These are phyloP conservation scores for Tiphia femorata DNA, from an alignment of 2,888 invertebrate species.

Conservation along the genomic window DNA sequence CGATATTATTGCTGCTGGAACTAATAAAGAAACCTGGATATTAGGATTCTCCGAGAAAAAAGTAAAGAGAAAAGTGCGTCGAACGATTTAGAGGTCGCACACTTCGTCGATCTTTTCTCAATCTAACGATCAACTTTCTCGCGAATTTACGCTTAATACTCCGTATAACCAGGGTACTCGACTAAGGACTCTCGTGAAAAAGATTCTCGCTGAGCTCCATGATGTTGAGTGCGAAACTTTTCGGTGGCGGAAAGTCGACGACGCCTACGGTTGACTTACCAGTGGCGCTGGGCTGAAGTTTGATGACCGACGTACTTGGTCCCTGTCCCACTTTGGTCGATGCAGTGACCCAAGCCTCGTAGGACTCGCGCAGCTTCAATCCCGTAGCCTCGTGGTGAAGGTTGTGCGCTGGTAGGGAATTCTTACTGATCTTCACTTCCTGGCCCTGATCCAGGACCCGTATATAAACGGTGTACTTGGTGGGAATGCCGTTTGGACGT, in stretches of 20 bases:
- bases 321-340: conserved; percentile 76
- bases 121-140: no score
- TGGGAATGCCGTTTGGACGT: conserved; percentile 75
- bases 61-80: no score
- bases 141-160: no score
- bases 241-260: background rate
- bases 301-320: conserved; percentile 72
- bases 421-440: conserved; percentile 70
- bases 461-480: conserved; percentile 75
- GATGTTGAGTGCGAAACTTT: background rate
- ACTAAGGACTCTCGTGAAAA: no score
- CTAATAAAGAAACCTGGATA: conserved; percentile 46
- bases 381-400: conserved; percentile 72
- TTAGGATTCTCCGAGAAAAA: background rate
- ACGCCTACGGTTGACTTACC: conserved; percentile 51
- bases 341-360: conserved; percentile 76
- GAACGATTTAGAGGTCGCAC: no score
- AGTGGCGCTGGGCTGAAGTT: conserved; percentile 69
- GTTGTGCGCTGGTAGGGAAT: conserved; percentile 68
- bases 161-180: no score
- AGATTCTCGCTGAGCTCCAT: no score
- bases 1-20: conserved; percentile 73
- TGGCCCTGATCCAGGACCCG: conserved; percentile 72
- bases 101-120: no score
- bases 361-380: conserved; percentile 71